Evolutionary conservation across 2,888 invertebrate genomes (phyloP).

Genomic region (Anarsia innoxiella): DNA sequence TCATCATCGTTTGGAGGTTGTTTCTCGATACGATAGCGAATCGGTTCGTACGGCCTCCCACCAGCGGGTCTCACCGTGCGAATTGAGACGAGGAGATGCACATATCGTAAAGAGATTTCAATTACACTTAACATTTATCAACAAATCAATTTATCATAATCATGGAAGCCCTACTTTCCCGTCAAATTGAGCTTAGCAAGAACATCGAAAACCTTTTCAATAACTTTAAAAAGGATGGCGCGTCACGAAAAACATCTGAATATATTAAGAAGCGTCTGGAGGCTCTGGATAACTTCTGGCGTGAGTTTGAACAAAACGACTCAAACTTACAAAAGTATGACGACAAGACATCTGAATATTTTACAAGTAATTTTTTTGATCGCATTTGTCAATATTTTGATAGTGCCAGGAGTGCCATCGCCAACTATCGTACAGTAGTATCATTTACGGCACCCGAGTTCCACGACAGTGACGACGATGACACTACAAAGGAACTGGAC

Average conservation of each 20-base stretch:
- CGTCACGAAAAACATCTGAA: constrained; percentile 6
- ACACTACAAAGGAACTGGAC: constrained; percentile 3
- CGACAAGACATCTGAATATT: constrained; percentile 9
- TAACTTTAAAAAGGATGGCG: constrained; percentile 14
- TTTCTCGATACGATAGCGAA: no score
- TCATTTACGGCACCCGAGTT: neutral
- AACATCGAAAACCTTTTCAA: constrained; percentile 5
- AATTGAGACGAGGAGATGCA: no score
- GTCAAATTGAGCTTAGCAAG: constrained; percentile 8
- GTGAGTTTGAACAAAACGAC: constrained; percentile 11
- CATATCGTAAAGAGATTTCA: no score
- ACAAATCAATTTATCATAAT: no score
- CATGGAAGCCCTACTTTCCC: neutral
- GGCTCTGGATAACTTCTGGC: constrained; percentile 5
- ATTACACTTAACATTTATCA: no score
- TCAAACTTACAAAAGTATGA: neutral
- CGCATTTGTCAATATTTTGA: neutral
- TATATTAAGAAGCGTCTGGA: constrained; percentile 8
- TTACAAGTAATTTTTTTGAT: constrained; percentile 6
- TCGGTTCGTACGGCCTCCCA: no score
- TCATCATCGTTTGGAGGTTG: no score
- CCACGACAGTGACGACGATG: neutral
- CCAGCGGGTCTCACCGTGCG: no score
- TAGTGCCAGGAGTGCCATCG: no score
- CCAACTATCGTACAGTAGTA: neutral